Conservation (phyloP, 2,888 invertebrate genomes). For the Xanthorhoe designata region DNA sequence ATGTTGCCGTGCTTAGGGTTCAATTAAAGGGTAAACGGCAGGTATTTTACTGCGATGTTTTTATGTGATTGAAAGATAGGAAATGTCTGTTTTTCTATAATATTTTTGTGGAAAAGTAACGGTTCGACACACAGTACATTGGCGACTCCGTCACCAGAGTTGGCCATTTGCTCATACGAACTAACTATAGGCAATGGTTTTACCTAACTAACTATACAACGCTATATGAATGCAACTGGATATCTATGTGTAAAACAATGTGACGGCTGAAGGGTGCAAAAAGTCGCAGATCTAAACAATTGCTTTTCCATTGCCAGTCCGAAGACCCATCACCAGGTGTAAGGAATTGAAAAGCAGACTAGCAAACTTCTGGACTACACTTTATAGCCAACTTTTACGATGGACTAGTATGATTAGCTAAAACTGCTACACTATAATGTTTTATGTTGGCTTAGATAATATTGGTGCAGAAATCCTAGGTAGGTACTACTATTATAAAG, state of each 20-base stretch:
- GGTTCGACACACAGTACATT: no score
- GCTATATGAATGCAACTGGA: not conserved
- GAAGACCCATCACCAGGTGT: slow-evolving; percentile 25
- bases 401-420: not conserved
- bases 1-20: slow-evolving; percentile 67
- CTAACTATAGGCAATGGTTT: no score
- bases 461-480: no score
- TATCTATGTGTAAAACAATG: slow-evolving; percentile 4
- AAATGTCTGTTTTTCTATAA: not conserved
- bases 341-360: not conserved
- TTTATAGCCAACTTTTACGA: not conserved
- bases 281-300: slow-evolving; percentile 25
- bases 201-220: no score
- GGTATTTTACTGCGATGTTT: not conserved
- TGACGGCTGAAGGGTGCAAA: slow-evolving; percentile 11
- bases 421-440: not conserved
- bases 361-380: slow-evolving; percentile 8
- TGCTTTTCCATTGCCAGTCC: slow-evolving; percentile 27
- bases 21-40: slow-evolving; percentile 65
- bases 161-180: no score
- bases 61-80: not conserved
- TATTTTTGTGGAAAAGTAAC: no score
- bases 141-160: no score
- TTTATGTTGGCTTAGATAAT: no score
- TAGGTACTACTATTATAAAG: no score